These are phyloP conservation scores for Lasioglossum baleicum DNA, from an alignment of 1,140 invertebrate species.

Conservation along the genomic window DNA sequence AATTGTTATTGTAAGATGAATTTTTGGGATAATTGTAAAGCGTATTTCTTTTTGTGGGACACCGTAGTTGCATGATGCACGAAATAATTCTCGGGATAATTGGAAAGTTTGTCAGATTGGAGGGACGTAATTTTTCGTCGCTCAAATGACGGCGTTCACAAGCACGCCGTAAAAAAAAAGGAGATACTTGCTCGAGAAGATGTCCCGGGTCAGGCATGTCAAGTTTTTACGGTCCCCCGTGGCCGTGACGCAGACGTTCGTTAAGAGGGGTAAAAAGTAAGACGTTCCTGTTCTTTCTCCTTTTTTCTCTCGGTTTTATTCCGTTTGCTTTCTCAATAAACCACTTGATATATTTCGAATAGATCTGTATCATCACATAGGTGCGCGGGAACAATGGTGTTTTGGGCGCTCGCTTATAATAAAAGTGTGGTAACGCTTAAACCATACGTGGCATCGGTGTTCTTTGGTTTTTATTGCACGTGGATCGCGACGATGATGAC, in stretches of 20 bases:
- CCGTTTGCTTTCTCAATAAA: conserved; percentile 32
- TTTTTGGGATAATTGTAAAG: too few species aligned
- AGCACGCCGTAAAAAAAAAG: conserved; percentile 16
- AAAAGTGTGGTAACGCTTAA: conserved; percentile 23
- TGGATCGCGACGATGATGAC: background rate
- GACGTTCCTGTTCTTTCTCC: conserved; percentile 2
- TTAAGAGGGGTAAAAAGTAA: conserved; percentile 37
- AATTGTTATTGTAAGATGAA: too few species aligned
- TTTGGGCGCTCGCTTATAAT: conserved; percentile 15
- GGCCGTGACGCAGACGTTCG: conserved; percentile 21
- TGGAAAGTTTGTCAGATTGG: too few species aligned
- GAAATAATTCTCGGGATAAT: background rate
- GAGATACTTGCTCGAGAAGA: conserved; percentile 18
- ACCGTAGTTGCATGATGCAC: too few species aligned
- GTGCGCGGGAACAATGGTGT: conserved; percentile 33
- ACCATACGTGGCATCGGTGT: background rate
- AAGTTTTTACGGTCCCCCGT: conserved; percentile 31
- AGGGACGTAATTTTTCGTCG: background rate
- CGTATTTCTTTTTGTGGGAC: too few species aligned
- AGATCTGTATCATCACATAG: conserved; percentile 34
- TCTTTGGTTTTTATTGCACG: conserved; percentile 24
- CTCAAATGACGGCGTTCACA: background rate
- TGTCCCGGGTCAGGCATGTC: conserved; percentile 29
- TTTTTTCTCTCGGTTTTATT: background rate
- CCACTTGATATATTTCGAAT: conserved; percentile 34